Percentiles rank a stretch among this genome's conserved stretches.
phyloP scores from a whole-genome alignment of 2,797 vertebrate species.

The Rhyacichthys aspro region DNA sequence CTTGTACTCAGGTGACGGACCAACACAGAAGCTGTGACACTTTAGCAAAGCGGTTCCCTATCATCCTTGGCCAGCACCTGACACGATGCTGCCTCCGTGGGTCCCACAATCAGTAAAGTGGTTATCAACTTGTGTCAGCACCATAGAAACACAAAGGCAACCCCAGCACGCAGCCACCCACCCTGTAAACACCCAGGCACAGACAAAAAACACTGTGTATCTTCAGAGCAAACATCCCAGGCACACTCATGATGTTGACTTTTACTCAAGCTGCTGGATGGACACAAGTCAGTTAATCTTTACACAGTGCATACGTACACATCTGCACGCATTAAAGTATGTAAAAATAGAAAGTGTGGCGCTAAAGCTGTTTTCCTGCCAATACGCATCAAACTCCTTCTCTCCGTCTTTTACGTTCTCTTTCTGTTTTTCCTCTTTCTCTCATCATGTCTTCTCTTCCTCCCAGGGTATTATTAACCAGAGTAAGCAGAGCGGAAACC shows the following conservation, averaged over 20 bases:
- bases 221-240: slow-evolving; percentile 79
- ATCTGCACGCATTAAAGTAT: slow-evolving; percentile 8
- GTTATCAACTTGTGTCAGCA: slow-evolving; percentile 73
- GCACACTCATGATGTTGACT: slow-evolving; percentile 80
- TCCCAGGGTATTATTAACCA: slow-evolving; percentile 89
- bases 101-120: slow-evolving; percentile 62
- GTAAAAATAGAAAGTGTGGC: slow-evolving; percentile 34
- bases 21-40: slow-evolving; percentile 74
- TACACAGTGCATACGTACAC: slow-evolving; percentile 48
- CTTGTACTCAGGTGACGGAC: slow-evolving; percentile 72
- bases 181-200: slow-evolving; percentile 58
- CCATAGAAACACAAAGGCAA: slow-evolving; percentile 75
- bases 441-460: slow-evolving; percentile 72
- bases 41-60: slow-evolving; percentile 57
- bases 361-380: slow-evolving; percentile 54
- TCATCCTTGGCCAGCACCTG: slow-evolving; percentile 37
- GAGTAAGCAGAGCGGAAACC: slow-evolving; percentile 91
- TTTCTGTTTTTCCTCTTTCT: slow-evolving; percentile 59
- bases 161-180: slow-evolving; percentile 28
- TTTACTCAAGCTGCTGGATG: slow-evolving; percentile 73
- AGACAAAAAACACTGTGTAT: slow-evolving; percentile 56
- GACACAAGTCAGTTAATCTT: slow-evolving; percentile 69
- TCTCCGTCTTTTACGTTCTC: slow-evolving; percentile 56
- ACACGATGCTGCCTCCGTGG: slow-evolving; percentile 47
- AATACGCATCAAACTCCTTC: slow-evolving; percentile 69